Evolutionary conservation across 1,140 invertebrate genomes (phyloP).

Genomic region (Lepeophtheirus salmonis): DNA sequence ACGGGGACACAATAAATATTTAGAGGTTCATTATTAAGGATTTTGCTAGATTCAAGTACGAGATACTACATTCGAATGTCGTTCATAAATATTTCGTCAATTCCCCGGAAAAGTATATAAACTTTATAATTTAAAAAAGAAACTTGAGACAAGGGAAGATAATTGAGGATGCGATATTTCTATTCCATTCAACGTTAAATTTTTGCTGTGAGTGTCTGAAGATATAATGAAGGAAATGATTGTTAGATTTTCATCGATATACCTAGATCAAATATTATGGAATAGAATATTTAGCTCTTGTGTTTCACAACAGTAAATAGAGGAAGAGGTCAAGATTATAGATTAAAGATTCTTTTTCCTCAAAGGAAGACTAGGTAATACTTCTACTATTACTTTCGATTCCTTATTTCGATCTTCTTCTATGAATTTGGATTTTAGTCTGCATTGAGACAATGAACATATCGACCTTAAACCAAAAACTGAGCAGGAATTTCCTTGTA

Average conservation of each 20-base stretch:
- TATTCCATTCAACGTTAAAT: not conserved
- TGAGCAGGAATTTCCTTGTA: slow-evolving; percentile 32
- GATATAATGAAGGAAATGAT: not conserved
- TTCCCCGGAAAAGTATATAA: not conserved
- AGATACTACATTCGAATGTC: slow-evolving; percentile 55
- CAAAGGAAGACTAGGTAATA: not conserved
- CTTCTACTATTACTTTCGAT: not conserved
- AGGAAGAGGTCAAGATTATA: not conserved
- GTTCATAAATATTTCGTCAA: not conserved
- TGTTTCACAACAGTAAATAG: not conserved
- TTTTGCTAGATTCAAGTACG: slow-evolving; percentile 50
- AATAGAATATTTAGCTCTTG: not conserved
- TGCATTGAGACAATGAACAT: no score
- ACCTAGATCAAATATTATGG: not conserved
- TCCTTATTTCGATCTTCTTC: no score
- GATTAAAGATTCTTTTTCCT: not conserved
- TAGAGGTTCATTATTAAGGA: slow-evolving; percentile 64
- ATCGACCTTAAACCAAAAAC: not conserved
- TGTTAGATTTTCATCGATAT: not conserved
- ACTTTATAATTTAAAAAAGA: not conserved
- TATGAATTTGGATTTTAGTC: no score
- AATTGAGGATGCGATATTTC: not conserved
- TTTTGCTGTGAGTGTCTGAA: no score
- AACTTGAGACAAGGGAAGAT: not conserved
- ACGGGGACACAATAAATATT: slow-evolving; percentile 74